A percentile compares a stretch with the other conserved stretches of the same genome.
phyloP scores from a whole-genome alignment of 2,113 vertebrate genomes.

The Sinocyclocheilus rhinocerous region DNA sequence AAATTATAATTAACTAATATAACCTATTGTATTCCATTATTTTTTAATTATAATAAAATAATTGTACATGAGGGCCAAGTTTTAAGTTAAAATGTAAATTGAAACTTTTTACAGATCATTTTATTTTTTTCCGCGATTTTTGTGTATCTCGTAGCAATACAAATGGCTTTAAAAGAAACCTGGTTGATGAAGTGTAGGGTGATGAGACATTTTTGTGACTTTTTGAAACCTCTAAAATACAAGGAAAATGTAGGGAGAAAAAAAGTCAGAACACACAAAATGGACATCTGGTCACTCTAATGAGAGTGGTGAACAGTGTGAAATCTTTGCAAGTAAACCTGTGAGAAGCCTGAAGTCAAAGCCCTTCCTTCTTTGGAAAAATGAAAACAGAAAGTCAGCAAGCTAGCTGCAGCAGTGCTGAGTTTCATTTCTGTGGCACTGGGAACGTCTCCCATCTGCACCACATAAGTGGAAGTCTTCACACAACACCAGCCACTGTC shows the following conservation, averaged over 20 bases:
- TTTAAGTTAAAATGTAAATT: too few relatives aligned
- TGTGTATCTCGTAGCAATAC: background rate
- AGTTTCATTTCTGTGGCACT: conserved; percentile 21
- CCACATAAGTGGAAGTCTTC: conserved; percentile 14
- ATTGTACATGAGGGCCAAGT: too few relatives aligned
- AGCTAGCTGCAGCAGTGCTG: conserved; percentile 5
- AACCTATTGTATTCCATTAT: too few relatives aligned
- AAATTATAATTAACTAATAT: too few relatives aligned
- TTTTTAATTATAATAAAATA: too few relatives aligned
- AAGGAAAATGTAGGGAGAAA: background rate
- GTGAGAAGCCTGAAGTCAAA: background rate
- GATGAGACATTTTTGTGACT: background rate
- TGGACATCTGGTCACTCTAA: conserved; percentile 16
- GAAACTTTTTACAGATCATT: too few relatives aligned
- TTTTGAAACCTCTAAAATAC: background rate
- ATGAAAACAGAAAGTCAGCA: background rate
- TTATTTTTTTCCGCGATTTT: background rate
- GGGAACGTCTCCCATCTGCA: conserved; percentile 29
- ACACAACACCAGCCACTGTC: background rate
- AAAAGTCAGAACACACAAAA: background rate
- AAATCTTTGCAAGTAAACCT: conserved; percentile 1
- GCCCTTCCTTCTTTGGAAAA: background rate
- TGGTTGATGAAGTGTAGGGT: background rate
- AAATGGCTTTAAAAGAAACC: background rate
- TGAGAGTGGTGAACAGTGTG: background rate